phyloP scores from a whole-genome alignment of 2,113 vertebrate genomes.

The Ginglymostoma cirratum region DNA sequence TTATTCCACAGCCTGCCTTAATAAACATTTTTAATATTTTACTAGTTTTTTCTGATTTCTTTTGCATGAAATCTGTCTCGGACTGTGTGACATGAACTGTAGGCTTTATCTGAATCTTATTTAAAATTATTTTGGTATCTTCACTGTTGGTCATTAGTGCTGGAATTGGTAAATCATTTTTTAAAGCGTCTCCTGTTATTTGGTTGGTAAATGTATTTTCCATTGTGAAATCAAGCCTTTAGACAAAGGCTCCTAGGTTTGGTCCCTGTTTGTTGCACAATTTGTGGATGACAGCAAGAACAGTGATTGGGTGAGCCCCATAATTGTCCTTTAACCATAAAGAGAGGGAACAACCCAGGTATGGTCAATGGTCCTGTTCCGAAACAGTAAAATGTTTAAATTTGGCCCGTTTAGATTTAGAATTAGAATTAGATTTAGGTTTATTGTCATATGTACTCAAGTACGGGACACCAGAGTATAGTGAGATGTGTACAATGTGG shows the following conservation, averaged over 20 bases:
- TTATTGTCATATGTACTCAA: no score
- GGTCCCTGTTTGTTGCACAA: not conserved
- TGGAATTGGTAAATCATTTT: not conserved
- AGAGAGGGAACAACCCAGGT: no score
- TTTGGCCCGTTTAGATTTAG: no score
- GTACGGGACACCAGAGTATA: no score
- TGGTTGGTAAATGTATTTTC: not conserved
- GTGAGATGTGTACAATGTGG: no score
- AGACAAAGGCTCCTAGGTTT: not conserved
- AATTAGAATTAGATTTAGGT: no score
- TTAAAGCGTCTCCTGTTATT: not conserved
- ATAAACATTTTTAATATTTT: slow-evolving; percentile 29
- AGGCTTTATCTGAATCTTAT: not conserved
- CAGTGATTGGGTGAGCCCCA: not conserved
- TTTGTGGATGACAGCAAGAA: not conserved
- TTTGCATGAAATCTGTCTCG: not conserved
- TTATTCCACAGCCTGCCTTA: slow-evolving; percentile 19
- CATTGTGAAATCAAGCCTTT: not conserved
- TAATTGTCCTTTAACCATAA: not conserved
- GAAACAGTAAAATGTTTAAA: no score
- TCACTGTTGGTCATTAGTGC: not conserved
- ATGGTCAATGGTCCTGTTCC: no score
- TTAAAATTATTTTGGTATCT: not conserved
- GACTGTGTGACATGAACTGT: not conserved
- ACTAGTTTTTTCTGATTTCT: not conserved